Conservation (phyloP, 2,797 vertebrate genomes). For the Neosilurus mollespiculum region DNA sequence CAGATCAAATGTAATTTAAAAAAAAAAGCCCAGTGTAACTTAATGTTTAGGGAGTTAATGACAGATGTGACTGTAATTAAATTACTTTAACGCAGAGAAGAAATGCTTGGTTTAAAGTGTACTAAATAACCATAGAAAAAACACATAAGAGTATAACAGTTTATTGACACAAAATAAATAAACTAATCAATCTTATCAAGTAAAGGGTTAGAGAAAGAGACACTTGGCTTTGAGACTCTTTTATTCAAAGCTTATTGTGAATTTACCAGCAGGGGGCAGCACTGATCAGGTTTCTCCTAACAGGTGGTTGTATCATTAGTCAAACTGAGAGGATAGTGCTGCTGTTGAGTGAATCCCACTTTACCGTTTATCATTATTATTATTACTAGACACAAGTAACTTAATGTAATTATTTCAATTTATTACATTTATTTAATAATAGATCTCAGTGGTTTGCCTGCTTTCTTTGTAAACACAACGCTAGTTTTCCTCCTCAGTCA, state of each 20-base stretch:
- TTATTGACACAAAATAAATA: neutral
- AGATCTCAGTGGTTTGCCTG: neutral
- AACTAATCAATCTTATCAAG: neutral
- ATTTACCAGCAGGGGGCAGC: constrained; percentile 37
- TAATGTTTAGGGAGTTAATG: neutral
- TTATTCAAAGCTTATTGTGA: neutral
- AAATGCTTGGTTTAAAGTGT: neutral
- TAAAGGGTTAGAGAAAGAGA: neutral
- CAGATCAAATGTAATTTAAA: too few relatives aligned
- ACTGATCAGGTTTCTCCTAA: constrained; percentile 13
- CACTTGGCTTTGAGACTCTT: neutral
- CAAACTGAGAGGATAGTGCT: neutral
- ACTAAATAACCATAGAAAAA: neutral
- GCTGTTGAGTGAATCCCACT: neutral
- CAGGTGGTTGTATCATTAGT: neutral
- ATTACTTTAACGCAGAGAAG: neutral
- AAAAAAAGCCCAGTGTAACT: neutral
- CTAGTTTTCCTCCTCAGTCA: neutral
- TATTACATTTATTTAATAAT: too few relatives aligned
- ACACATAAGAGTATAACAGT: neutral
- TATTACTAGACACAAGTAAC: neutral
- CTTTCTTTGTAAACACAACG: neutral
- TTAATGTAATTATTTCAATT: too few relatives aligned
- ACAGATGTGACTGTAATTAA: neutral
- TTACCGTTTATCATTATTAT: neutral